Percentiles rank a stretch among this genome's conserved stretches.
These are phyloP conservation scores for Archaeoteleia sp. DNA, from an alignment of 2,888 invertebrate genomes.

Conservation along the genomic window DNA sequence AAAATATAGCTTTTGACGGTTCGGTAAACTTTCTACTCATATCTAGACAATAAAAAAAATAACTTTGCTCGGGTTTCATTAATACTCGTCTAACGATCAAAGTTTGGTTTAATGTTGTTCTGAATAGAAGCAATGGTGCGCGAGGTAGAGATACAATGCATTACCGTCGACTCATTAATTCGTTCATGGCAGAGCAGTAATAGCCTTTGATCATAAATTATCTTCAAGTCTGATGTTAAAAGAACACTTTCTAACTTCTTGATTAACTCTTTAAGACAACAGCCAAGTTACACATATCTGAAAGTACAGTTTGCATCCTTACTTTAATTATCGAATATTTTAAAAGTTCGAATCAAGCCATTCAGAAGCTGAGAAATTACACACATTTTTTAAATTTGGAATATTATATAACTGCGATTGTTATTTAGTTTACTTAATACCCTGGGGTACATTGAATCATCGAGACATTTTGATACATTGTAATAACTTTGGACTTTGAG, in stretches of 20 bases:
- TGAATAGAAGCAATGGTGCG: conserved; percentile 43
- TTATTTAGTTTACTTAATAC: no score
- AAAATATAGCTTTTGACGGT: no score
- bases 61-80: conserved; percentile 30
- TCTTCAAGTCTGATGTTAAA: conserved; percentile 15
- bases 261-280: conserved; percentile 17
- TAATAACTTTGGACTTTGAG: no score
- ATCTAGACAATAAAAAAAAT: neutral
- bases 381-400: no score
- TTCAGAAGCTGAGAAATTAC: no score
- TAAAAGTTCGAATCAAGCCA: no score
- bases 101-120: conserved; percentile 40
- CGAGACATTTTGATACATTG: no score
- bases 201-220: conserved; percentile 36
- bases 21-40: neutral
- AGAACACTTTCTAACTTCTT: conserved; percentile 10
- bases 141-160: conserved; percentile 49
- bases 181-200: conserved; percentile 23
- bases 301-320: no score
- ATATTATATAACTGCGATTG: no score
- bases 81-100: conserved; percentile 41
- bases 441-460: no score
- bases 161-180: conserved; percentile 54
- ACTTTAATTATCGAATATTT: no score
- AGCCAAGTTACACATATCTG: neutral